Conservation (phyloP, 2,113 vertebrate genomes). For the Pseudolaguvia tuberculata region DNA sequence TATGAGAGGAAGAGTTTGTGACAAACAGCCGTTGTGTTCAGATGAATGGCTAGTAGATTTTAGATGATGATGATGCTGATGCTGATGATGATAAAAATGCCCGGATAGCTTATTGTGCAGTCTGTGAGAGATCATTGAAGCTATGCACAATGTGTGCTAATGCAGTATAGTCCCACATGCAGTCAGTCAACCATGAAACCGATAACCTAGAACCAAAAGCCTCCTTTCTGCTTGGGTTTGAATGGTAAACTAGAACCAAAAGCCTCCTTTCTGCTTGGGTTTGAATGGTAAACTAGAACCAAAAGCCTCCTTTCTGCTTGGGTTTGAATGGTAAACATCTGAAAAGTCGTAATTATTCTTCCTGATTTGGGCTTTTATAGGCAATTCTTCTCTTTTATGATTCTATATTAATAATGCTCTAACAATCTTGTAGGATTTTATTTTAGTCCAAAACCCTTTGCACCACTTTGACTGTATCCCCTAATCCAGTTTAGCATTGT, state of each 20-base stretch:
- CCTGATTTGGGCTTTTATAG: background rate
- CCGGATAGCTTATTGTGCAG: conserved; percentile 3
- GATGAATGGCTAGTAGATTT: conserved; percentile 5
- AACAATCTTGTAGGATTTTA: background rate
- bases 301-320: background rate
- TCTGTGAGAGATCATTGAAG: conserved; percentile 9
- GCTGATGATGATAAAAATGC: conserved; percentile 5
- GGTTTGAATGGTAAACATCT: background rate
- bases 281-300: no score
- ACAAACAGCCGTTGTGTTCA: background rate
- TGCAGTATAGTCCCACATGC: conserved; percentile 2
- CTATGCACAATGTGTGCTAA: conserved; percentile 12
- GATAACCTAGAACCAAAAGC: no score
- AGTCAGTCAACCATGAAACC: background rate
- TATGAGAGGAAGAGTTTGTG: background rate
- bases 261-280: no score
- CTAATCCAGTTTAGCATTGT: background rate
- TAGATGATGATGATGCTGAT: background rate
- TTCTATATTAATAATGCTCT: background rate
- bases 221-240: no score
- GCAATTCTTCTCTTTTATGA: background rate
- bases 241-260: no score
- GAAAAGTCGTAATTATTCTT: background rate
- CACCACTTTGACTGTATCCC: no score
- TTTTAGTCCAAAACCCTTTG: background rate